phyloP scores from a whole-genome alignment of 2,113 vertebrate genomes.

The Apaloderma vittatum region DNA sequence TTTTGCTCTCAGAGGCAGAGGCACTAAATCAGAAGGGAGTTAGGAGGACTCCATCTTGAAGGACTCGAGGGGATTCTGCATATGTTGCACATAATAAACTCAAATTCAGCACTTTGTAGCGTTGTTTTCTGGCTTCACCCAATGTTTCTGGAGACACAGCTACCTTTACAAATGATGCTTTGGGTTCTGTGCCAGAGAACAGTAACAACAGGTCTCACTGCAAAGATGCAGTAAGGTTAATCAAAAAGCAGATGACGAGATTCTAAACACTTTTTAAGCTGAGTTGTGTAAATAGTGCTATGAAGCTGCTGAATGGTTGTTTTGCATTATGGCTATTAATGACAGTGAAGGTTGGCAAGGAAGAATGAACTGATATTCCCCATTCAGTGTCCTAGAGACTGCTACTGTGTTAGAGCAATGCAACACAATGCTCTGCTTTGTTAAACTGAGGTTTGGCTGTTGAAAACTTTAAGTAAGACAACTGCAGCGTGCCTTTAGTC shows the following conservation, averaged over 20 bases:
- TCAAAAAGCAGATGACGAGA: background rate
- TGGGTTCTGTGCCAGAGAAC: conserved; percentile 16
- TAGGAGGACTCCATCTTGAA: background rate
- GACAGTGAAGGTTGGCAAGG: background rate
- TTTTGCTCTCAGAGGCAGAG: background rate
- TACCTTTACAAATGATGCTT: conserved; percentile 33
- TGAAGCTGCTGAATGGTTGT: background rate
- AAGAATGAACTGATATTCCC: background rate
- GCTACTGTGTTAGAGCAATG: background rate
- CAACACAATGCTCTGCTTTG: background rate
- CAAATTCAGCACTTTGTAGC: background rate
- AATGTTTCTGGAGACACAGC: background rate
- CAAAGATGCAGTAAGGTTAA: conserved; percentile 12
- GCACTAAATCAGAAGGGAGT: conserved; percentile 39
- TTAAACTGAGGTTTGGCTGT: background rate
- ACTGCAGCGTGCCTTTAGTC: rapidly evolving
- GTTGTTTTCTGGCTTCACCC: background rate
- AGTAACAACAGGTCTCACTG: background rate
- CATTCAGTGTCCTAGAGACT: background rate
- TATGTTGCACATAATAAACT: background rate
- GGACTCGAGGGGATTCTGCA: conserved; percentile 17
- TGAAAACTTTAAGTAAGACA: background rate
- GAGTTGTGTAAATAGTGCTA: background rate
- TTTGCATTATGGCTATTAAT: background rate
- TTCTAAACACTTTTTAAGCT: background rate